Conservation (phyloP, 2,888 invertebrate genomes). For the Cremastinae sp. region DNA sequence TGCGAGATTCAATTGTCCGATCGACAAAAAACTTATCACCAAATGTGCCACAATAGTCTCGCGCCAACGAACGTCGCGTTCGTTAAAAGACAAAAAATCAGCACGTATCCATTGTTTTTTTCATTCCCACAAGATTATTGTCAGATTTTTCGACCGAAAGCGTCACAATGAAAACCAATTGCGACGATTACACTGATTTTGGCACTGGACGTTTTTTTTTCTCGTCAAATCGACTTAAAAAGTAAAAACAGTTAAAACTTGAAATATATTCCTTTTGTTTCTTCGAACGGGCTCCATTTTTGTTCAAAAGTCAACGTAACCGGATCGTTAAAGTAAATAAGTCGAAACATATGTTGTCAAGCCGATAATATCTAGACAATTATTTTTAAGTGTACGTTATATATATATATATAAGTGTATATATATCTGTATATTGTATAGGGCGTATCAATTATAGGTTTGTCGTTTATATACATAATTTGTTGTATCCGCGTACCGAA, state of each 20-base stretch:
- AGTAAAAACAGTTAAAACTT: conserved; percentile 20
- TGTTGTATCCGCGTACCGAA: conserved; percentile 24
- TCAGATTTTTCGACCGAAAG: conserved; percentile 69
- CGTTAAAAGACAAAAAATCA: conserved; percentile 63
- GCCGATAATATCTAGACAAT: conserved; percentile 56
- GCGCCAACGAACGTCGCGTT: conserved; percentile 54
- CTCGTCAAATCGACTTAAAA: conserved; percentile 32
- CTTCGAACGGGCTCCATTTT: conserved; percentile 36
- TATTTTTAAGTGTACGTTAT: conserved; percentile 41
- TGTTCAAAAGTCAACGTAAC: conserved; percentile 32
- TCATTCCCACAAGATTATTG: conserved; percentile 71
- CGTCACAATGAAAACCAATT: conserved; percentile 52
- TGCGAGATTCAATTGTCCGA: conserved; percentile 47
- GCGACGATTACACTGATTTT: conserved; percentile 71
- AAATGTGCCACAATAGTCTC: conserved; percentile 66
- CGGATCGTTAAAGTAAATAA: conserved; percentile 40
- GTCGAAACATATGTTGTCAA: conserved; percentile 39
- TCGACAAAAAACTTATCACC: conserved; percentile 59
- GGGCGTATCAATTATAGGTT: conserved; percentile 43
- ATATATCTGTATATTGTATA: conserved; percentile 23
- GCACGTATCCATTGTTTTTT: conserved; percentile 63
- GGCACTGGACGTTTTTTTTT: conserved; percentile 74
- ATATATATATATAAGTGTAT: conserved; percentile 18
- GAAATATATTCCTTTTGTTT: conserved; percentile 5
- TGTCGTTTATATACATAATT: conserved; percentile 54